These are phyloP conservation scores for Tiliacea citrago DNA, from an alignment of 2,888 invertebrate species.

Conservation along the genomic window DNA sequence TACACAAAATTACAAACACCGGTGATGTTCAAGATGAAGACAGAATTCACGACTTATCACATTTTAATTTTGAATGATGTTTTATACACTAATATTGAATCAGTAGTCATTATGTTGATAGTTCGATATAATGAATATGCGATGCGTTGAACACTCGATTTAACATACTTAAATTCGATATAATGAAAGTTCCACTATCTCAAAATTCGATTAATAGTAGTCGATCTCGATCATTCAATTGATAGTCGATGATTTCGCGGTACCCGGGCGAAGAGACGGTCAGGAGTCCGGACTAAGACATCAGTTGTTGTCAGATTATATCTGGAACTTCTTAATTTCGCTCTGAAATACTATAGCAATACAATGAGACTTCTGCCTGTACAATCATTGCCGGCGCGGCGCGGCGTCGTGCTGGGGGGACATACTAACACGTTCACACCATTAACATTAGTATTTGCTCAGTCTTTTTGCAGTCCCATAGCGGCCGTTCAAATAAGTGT, in stretches of 20 bases:
- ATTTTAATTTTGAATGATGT: neutral
- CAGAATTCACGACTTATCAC: neutral
- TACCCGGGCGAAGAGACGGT: neutral
- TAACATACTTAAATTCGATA: neutral
- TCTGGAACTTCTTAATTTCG: neutral
- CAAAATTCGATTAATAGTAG: too few species aligned
- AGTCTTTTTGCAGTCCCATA: constrained; percentile 25
- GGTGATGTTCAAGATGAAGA: neutral
- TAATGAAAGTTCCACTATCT: neutral
- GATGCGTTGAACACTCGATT: neutral
- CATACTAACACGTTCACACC: constrained; percentile 21
- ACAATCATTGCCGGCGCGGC: neutral
- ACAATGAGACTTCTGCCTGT: neutral
- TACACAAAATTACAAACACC: neutral
- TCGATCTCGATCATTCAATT: neutral
- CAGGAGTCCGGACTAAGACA: neutral
- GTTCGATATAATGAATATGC: neutral
- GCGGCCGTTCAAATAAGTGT: constrained; percentile 31
- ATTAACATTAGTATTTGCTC: constrained; percentile 20
- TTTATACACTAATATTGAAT: neutral
- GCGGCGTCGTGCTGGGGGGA: neutral
- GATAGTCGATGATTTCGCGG: neutral
- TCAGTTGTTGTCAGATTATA: neutral
- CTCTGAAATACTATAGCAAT: neutral
- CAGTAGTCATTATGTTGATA: neutral